Base-by-base conservation (phyloP, 1,140 invertebrate genomes). In the Leptonema lineaticorne region DNA sequence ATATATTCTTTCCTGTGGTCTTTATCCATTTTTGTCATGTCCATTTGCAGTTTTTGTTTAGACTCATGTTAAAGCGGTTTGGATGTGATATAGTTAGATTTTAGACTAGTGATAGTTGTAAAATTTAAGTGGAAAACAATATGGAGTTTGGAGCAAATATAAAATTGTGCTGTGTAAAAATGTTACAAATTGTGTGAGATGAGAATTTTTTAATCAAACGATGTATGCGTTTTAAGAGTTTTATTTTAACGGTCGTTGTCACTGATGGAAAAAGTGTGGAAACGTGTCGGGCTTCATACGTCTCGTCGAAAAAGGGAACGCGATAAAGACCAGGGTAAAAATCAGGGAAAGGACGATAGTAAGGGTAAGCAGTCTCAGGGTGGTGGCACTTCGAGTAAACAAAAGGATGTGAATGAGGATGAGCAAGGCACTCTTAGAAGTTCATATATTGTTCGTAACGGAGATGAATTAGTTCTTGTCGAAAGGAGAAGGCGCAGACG, bases 261-360 rank as follows among this genome's bases (percentile, higher is more conserved):
- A 46, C 50, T 78, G 75, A 81, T 83, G 81, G 81, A 83, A 81
- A 83, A 83, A 77, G 80, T 83, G 79, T 82, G 81, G 81, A 78
- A 79, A 75, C 77, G 79, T 65, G 81, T 83, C 63, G 81, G 81
- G 75, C 80, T 83, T 75, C 81, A 82, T 78, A 82, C 81, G 76
- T 82, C 81, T 76, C 80, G 79, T 48, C 80, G 81, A 75, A 82
- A 83, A 78, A 79, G 79, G 77, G 68, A 73, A 9, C 62, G 63
- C 33, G 66, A 73, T 7, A 69, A 68, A 24, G 79, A 81, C 78
- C 33, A 45, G 33, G 79, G 78, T 78, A 81, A 78, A 75, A 79
- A 79, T 60, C 79, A 77, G 69, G 79, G 78, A 59, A 73, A 69
- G 63, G 78, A 81, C 77, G 78, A 77, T 75, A 77, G 78, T 65